These are phyloP conservation scores for Phenganax marumi DNA, from an alignment of 92 coral and sea anemone genomes.

Conservation along the genomic window DNA sequence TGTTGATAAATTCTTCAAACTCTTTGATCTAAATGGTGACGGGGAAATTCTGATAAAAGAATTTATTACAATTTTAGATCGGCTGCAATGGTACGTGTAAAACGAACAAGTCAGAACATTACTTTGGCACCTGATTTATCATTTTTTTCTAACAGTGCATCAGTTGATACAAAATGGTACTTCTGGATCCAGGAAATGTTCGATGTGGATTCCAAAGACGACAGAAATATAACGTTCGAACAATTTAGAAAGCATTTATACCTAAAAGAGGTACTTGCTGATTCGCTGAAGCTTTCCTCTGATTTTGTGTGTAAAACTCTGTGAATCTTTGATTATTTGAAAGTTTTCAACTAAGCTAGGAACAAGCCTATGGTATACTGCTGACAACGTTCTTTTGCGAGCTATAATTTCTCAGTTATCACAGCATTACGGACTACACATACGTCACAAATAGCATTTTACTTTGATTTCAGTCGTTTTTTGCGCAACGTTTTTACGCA, in stretches of 20 bases:
- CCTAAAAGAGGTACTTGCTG: too few species aligned
- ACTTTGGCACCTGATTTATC: too few species aligned
- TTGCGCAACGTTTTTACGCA: constrained; percentile 9
- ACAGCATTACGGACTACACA: too few species aligned
- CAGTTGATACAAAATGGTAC: not conserved
- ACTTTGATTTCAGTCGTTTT: not conserved
- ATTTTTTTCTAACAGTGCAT: not conserved
- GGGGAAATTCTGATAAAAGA: constrained; percentile 39
- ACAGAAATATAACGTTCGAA: not conserved
- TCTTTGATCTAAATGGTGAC: constrained; percentile 33
- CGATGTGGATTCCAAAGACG: not conserved
- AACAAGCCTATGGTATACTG: too few species aligned
- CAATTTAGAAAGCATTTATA: not conserved
- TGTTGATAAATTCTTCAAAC: not conserved
- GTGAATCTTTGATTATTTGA: too few species aligned
- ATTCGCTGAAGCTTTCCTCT: too few species aligned
- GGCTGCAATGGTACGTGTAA: constrained; percentile 14
- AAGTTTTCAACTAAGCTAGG: too few species aligned
- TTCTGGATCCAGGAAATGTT: not conserved
- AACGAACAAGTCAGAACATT: too few species aligned
- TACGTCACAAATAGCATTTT: too few species aligned
- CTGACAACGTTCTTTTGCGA: too few species aligned
- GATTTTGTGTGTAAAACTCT: too few species aligned
- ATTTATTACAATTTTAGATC: constrained; percentile 23
- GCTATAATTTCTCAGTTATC: too few species aligned